These are phyloP conservation scores for Meandrusa payeni DNA, from an alignment of 2,888 invertebrate genomes.

Conservation along the genomic window DNA sequence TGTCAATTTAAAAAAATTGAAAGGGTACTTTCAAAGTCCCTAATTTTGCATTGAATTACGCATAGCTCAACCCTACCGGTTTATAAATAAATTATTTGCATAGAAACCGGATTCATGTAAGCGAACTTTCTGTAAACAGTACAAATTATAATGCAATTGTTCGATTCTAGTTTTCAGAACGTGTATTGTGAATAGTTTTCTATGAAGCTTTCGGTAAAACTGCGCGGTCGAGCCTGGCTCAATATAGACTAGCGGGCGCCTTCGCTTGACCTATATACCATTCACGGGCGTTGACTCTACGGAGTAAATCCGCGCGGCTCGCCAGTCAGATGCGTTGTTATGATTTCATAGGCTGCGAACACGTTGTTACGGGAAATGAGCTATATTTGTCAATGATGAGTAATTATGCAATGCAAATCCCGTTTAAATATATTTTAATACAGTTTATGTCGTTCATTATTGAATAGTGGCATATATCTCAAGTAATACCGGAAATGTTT, in stretches of 20 bases:
- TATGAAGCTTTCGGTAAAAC: conserved; percentile 47
- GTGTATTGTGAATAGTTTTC: conserved; percentile 43
- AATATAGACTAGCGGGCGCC: conserved; percentile 73
- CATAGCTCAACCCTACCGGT: conserved; percentile 47
- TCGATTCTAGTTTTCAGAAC: conserved; percentile 45
- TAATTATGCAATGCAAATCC: conserved; percentile 4
- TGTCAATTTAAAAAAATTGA: too few species aligned
- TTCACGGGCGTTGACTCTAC: conserved; percentile 66
- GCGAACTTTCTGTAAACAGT: conserved; percentile 34
- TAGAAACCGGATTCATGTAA: conserved; percentile 51
- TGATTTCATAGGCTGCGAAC: conserved; percentile 7
- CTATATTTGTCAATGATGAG: conserved; percentile 12
- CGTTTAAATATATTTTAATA: too few species aligned
- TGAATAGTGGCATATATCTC: too few species aligned
- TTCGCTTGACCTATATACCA: conserved; percentile 73
- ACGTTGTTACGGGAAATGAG: conserved; percentile 8
- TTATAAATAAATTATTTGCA: conserved; percentile 52
- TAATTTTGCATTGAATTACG: conserved; percentile 40
- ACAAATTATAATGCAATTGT: conserved; percentile 25
- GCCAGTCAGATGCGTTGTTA: conserved; percentile 9
- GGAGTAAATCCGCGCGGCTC: conserved; percentile 36
- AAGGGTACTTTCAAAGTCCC: neutral
- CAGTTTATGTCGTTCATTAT: too few species aligned
- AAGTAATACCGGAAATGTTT: too few species aligned
- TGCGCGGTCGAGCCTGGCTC: conserved; percentile 46